Evolutionary conservation across 92 coral and sea anemone species (phyloP).

Genomic region (Actinernus sp.): DNA sequence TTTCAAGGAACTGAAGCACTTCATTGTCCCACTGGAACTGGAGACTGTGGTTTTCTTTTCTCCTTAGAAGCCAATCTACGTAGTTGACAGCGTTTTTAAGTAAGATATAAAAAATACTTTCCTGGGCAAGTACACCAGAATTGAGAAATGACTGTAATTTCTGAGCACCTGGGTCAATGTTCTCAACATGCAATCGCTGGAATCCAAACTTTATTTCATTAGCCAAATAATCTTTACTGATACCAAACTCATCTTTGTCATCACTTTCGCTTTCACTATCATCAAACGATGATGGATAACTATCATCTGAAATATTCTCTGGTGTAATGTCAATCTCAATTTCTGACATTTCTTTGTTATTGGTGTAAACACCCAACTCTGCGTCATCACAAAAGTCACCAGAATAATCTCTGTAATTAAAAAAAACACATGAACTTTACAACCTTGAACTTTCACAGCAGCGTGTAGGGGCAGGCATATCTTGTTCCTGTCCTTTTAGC

Average conservation of each 20-base stretch:
- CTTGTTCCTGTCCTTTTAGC: too few species aligned
- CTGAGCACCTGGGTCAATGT: slow-evolving; percentile 40
- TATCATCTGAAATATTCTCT: slow-evolving; percentile 23
- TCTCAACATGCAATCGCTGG: slow-evolving; percentile 14
- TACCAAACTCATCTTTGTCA: slow-evolving; percentile 58
- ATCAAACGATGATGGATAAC: slow-evolving; percentile 52
- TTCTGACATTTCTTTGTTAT: slow-evolving; percentile 8
- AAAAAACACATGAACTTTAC: too few species aligned
- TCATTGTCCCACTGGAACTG: slow-evolving; percentile 59
- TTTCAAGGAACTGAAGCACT: slow-evolving; percentile 64
- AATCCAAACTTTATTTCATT: slow-evolving; percentile 27
- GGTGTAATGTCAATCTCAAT: slow-evolving; percentile 11
- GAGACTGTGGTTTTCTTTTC: slow-evolving; percentile 5
- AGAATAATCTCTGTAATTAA: slow-evolving; percentile 12
- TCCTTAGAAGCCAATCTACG: slow-evolving; percentile 6
- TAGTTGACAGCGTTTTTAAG: too few species aligned
- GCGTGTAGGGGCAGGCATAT: neutral
- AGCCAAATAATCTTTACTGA: too few species aligned
- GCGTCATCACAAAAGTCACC: slow-evolving; percentile 5
- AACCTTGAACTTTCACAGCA: too few species aligned
- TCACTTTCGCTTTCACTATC: slow-evolving; percentile 27
- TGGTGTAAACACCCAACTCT: slow-evolving; percentile 9
- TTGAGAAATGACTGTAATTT: slow-evolving; percentile 27
- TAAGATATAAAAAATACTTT: too few species aligned
- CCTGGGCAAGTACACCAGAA: slow-evolving; percentile 21